Percentiles rank a stretch among this genome's conserved stretches.
phyloP scores from a whole-genome alignment of 2,113 vertebrate genomes.

The Pachyramphus minor region DNA sequence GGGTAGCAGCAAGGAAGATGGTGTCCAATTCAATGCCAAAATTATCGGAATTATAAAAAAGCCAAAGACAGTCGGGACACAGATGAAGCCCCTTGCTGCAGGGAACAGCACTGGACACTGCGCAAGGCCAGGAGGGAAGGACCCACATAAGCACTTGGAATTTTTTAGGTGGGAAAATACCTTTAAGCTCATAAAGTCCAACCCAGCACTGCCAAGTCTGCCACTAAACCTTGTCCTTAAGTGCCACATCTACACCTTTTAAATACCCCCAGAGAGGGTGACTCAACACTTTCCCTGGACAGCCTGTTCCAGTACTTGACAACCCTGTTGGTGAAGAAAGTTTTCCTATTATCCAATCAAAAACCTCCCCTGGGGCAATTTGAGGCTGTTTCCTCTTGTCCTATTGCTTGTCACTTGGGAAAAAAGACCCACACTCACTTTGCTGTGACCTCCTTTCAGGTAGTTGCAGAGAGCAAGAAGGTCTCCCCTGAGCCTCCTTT shows the following conservation, averaged over 20 bases:
- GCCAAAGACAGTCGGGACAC: background rate
- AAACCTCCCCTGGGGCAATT: background rate
- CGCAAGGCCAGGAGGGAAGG: background rate
- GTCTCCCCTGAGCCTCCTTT: background rate
- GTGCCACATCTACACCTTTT: background rate
- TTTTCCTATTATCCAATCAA: background rate
- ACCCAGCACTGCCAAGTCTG: background rate
- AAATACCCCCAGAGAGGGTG: background rate
- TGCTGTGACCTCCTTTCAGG: background rate
- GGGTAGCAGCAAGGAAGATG: background rate
- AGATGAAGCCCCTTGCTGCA: background rate
- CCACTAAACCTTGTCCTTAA: background rate
- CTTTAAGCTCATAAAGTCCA: background rate
- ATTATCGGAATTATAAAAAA: background rate
- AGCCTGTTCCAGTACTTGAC: background rate
- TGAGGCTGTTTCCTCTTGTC: background rate
- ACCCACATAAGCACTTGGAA: background rate
- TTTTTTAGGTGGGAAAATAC: background rate
- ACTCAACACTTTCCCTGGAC: background rate
- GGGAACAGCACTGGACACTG: rapidly evolving
- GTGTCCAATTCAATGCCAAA: background rate
- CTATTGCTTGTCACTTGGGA: background rate
- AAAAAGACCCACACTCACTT: background rate
- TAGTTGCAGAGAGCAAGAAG: background rate
- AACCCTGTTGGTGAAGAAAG: background rate